phyloP scores from a whole-genome alignment of 2,797 vertebrate genomes.

The Rhyacichthys aspro region DNA sequence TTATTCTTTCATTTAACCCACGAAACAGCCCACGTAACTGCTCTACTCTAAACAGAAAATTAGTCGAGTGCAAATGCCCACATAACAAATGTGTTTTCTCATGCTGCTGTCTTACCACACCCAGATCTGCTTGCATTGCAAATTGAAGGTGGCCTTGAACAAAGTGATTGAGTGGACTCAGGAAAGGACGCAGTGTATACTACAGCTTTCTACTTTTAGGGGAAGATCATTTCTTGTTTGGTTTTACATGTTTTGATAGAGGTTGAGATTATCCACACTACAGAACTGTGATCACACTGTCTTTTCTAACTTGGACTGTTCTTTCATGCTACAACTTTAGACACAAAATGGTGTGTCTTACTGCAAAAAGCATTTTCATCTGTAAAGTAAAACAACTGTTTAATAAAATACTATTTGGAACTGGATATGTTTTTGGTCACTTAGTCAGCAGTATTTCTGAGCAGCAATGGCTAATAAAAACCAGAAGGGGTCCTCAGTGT shows the following conservation, averaged over 20 bases:
- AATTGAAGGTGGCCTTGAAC: constrained; percentile 33
- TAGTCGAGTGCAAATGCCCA: neutral
- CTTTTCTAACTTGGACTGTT: constrained; percentile 62
- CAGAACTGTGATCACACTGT: constrained; percentile 56
- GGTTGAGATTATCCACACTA: constrained; percentile 53
- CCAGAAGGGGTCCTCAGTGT: constrained; percentile 44
- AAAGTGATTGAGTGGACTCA: constrained; percentile 31
- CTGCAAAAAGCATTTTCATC: constrained; percentile 38
- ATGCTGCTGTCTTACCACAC: constrained; percentile 29
- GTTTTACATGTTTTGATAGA: constrained; percentile 18
- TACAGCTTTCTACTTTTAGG: constrained; percentile 9
- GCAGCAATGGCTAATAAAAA: constrained; percentile 9
- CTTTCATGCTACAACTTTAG: constrained; percentile 57
- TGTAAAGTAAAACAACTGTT: constrained; percentile 57
- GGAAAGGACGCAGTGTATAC: constrained; percentile 7
- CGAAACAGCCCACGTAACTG: constrained; percentile 13
- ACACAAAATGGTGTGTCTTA: constrained; percentile 44
- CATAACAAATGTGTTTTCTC: constrained; percentile 9
- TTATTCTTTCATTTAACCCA: constrained; percentile 28
- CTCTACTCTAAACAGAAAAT: constrained; percentile 12
- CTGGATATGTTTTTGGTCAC: constrained; percentile 15
- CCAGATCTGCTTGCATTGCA: constrained; percentile 33
- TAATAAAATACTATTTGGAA: constrained; percentile 74
- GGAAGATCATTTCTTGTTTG: constrained; percentile 1
- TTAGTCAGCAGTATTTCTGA: too few relatives aligned